phyloP scores from a whole-genome alignment of 2,888 invertebrate species.

The Torymus aiolomorphi region DNA sequence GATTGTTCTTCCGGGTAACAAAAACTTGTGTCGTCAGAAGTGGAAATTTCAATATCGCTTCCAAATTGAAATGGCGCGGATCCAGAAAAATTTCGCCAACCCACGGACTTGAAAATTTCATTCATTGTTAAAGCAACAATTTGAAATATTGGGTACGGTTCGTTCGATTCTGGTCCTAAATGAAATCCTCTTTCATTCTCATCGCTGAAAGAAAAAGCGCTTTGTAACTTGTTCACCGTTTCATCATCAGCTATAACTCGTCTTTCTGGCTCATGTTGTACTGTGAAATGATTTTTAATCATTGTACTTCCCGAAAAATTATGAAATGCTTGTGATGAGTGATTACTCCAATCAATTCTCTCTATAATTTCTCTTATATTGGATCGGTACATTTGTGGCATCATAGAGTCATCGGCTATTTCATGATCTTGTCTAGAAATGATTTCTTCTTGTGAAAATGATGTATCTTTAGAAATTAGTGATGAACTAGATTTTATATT shows the following conservation, averaged over 20 bases:
- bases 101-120: conserved; percentile 42
- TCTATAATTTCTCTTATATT: conserved; percentile 44
- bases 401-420: background rate
- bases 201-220: conserved; percentile 49
- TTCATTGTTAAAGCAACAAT: conserved; percentile 30
- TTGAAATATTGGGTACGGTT: conserved; percentile 48
- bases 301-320: background rate
- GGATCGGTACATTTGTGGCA: background rate
- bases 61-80: background rate
- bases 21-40: background rate
- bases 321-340: background rate
- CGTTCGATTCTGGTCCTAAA: conserved; percentile 13
- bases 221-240: conserved; percentile 33
- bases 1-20: conserved; percentile 1
- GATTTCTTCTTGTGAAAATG: too few relatives aligned
- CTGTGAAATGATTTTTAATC: background rate
- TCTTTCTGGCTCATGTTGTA: background rate
- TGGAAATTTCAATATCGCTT: conserved; percentile 1
- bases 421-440: too few relatives aligned
- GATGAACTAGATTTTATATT: too few relatives aligned
- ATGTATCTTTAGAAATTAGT: too few relatives aligned
- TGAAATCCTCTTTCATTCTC: conserved; percentile 34
- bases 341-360: conserved; percentile 35
- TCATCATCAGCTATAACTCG: conserved; percentile 35
- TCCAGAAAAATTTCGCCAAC: conserved; percentile 19